These are phyloP conservation scores for Lycaon pictus DNA, from an alignment of 2,113 vertebrate species.

Conservation along the genomic window DNA sequence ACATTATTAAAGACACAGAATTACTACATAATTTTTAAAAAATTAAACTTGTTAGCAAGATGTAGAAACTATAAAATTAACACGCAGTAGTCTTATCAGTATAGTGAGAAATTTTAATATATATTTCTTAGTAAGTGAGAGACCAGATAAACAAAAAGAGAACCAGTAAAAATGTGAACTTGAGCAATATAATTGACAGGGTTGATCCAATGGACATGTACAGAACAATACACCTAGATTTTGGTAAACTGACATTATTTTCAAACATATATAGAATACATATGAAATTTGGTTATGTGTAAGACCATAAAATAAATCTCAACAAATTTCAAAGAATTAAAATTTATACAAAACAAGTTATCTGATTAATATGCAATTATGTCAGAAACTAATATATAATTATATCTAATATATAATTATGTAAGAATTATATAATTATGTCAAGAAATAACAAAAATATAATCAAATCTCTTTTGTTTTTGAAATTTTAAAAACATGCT, in stretches of 20 bases:
- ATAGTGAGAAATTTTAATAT: background rate
- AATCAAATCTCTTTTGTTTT: background rate
- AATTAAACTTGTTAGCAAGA: background rate
- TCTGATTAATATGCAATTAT: background rate
- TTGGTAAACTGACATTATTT: background rate
- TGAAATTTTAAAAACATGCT: background rate
- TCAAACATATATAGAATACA: background rate
- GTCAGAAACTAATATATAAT: background rate
- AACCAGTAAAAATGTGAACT: background rate
- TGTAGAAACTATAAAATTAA: background rate
- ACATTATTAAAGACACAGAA: background rate
- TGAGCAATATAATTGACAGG: background rate
- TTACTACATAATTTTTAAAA: background rate
- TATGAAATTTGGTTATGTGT: background rate
- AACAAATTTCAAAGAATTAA: background rate
- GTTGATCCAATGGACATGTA: background rate
- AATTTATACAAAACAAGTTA: background rate
- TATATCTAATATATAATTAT: background rate
- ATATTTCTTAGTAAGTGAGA: background rate
- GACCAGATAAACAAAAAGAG: background rate
- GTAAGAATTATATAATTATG: no score
- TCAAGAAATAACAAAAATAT: background rate
- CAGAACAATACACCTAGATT: background rate
- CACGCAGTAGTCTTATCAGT: no score
- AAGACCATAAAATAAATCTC: background rate